These are phyloP conservation scores for Buceros bicornis DNA, from an alignment of 2,797 vertebrate species.

Conservation along the genomic window DNA sequence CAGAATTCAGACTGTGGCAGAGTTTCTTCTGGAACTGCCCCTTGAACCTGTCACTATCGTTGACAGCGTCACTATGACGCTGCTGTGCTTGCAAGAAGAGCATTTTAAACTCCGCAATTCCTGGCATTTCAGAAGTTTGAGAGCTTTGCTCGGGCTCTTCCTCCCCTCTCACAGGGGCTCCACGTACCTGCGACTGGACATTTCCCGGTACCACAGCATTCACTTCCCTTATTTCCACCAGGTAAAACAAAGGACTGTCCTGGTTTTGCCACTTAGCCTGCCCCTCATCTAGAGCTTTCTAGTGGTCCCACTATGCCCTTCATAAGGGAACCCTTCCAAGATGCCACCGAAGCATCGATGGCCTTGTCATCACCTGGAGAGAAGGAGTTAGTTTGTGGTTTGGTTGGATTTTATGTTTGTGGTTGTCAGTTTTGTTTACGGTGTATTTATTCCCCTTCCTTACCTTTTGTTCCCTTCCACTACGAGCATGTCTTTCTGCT, in stretches of 20 bases:
- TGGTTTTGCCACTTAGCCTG: background rate
- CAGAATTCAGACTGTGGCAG: background rate
- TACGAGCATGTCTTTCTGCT: fast-evolving
- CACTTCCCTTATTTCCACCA: background rate
- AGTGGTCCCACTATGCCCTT: background rate
- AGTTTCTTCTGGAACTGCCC: background rate
- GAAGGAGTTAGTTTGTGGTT: background rate
- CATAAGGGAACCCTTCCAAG: background rate
- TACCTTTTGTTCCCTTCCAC: background rate
- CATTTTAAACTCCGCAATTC: background rate
- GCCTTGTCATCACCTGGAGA: background rate
- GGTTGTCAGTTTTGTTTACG: background rate
- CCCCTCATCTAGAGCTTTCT: background rate
- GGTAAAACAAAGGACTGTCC: background rate
- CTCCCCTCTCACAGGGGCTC: background rate
- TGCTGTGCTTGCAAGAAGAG: background rate
- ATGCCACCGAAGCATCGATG: background rate
- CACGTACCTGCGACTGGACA: no score
- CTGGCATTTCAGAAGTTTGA: background rate
- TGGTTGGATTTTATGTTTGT: fast-evolving
- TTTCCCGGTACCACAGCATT: background rate
- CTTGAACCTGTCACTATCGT: background rate
- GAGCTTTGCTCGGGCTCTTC: background rate
- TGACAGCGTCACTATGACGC: background rate
- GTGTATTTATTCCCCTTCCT: background rate